phyloP scores from a whole-genome alignment of 2,888 invertebrate species.

The Ryuthela nishihirai region DNA sequence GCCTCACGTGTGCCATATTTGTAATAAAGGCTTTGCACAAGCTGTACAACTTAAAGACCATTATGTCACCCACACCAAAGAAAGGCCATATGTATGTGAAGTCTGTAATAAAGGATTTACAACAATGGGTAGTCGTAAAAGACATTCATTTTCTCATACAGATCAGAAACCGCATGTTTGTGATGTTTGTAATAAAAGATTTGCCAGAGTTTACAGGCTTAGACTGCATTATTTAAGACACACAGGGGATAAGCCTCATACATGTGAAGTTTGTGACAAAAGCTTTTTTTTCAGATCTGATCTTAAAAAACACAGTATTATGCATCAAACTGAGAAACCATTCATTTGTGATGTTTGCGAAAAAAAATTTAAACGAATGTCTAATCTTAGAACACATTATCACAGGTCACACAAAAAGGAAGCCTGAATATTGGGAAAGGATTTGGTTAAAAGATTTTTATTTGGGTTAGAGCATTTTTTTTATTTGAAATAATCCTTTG shows the following conservation, averaged over 20 bases:
- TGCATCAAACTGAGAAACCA: too few species aligned
- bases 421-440: too few species aligned
- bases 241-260: background rate
- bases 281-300: too few species aligned
- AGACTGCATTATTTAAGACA: background rate
- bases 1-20: background rate
- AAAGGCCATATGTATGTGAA: background rate
- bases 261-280: background rate
- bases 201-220: background rate
- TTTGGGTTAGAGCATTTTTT: too few species aligned
- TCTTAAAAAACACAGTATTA: too few species aligned
- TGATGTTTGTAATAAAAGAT: background rate
- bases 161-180: background rate
- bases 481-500: too few species aligned
- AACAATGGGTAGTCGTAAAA: background rate
- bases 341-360: too few species aligned
- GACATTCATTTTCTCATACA: background rate
- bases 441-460: too few species aligned
- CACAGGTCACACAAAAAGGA: too few species aligned
- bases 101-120: conserved; percentile 1
- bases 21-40: background rate
- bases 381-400: too few species aligned
- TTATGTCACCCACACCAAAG: background rate
- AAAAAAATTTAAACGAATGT: too few species aligned
- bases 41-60: background rate